A percentile compares a stretch with the other conserved stretches of the same genome.
These are phyloP conservation scores for Tanypteryx hageni DNA, from an alignment of 2,888 invertebrate species.

Conservation along the genomic window DNA sequence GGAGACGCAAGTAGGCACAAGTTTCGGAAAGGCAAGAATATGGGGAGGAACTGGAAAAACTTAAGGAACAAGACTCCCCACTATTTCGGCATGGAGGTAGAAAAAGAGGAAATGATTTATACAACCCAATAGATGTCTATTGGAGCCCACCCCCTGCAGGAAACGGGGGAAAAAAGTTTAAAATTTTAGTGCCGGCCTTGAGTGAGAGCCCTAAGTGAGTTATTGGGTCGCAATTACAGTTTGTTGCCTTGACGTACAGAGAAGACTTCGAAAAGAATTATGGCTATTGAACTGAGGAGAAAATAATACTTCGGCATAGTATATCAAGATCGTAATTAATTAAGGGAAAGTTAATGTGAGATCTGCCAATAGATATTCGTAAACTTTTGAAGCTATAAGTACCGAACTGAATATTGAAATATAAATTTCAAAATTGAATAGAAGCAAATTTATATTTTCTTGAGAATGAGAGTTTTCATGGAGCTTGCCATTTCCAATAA, in stretches of 20 bases:
- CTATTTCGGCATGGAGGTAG: neutral
- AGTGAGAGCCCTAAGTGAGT: conserved; percentile 21
- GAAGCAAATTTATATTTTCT: no score
- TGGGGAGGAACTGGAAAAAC: neutral
- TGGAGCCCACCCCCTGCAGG: neutral
- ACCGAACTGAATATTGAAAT: no score
- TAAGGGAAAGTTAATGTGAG: neutral
- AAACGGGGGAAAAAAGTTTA: conserved; percentile 23
- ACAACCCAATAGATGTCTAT: neutral
- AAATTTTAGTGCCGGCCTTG: conserved; percentile 15
- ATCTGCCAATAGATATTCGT: neutral
- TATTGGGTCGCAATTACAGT: neutral
- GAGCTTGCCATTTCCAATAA: no score
- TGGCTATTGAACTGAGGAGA: neutral
- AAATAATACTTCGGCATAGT: neutral
- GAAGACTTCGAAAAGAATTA: conserved; percentile 5
- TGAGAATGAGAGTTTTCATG: no score
- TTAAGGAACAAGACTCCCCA: conserved; percentile 2
- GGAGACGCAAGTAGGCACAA: neutral
- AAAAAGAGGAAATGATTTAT: neutral
- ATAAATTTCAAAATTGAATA: no score
- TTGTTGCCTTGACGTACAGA: conserved; percentile 13
- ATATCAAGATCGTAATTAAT: neutral
- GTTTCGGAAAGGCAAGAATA: neutral
- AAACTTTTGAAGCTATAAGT: neutral